phyloP scores from a whole-genome alignment of 2,888 invertebrate genomes.

The Syrphus vitripennis region DNA sequence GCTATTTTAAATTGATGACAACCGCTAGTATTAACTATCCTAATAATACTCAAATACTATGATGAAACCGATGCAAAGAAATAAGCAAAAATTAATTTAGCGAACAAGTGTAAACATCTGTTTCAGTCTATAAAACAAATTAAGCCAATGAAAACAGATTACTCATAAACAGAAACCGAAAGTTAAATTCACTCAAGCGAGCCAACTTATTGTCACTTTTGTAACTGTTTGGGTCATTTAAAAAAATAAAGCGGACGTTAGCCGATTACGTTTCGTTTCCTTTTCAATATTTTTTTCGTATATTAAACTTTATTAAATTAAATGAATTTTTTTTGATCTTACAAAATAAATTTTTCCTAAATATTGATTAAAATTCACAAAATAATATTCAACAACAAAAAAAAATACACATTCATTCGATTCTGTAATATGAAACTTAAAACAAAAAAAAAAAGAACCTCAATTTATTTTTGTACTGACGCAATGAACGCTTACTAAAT shows the following conservation, averaged over 20 bases:
- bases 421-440: slow-evolving; percentile 4
- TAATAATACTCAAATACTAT: no score
- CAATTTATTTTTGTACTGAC: not conserved
- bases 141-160: not conserved
- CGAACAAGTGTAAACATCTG: not conserved
- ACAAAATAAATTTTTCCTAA: not conserved
- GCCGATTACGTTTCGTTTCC: slow-evolving; percentile 13
- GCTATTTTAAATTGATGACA: no score
- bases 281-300: not conserved
- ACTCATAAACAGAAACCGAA: not conserved
- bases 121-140: not conserved
- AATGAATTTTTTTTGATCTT: not conserved
- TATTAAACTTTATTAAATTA: not conserved
- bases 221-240: slow-evolving; percentile 5
- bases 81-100: not conserved
- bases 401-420: not conserved
- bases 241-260: slow-evolving; percentile 17
- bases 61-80: no score
- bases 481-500: slow-evolving; percentile 1
- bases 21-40: no score
- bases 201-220: not conserved
- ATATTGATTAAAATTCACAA: not conserved
- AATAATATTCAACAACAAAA: not conserved
- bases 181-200: not conserved
- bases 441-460: slow-evolving; percentile 12